Conservation (phyloP, 2,888 invertebrate species). For the Netelia inedita region DNA sequence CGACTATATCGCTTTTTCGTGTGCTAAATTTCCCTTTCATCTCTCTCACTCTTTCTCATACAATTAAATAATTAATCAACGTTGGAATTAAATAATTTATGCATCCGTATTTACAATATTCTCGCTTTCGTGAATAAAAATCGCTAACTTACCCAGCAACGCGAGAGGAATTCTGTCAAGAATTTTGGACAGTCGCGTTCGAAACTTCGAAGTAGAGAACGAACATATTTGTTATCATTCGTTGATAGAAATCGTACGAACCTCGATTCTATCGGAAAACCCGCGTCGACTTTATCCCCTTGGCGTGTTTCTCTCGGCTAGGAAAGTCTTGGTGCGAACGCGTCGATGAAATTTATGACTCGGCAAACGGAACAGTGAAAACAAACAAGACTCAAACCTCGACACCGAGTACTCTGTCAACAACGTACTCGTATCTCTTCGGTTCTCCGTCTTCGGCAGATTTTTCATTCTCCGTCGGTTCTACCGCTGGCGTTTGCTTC, state of each 20-base stretch:
- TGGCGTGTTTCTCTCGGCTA: neutral
- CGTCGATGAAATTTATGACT: constrained; percentile 5
- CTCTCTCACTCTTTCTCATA: constrained; percentile 31
- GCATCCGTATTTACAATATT: constrained; percentile 77
- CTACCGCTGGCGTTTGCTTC: constrained; percentile 52
- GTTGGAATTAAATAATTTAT: constrained; percentile 80
- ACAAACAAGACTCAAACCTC: constrained; percentile 88
- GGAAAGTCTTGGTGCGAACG: neutral
- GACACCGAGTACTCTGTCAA: constrained; percentile 93
- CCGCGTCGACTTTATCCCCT: neutral
- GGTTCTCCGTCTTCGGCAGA: constrained; percentile 81
- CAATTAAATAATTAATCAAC: constrained; percentile 72
- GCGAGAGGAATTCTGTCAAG: constrained; percentile 1
- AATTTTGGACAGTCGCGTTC: constrained; percentile 38
- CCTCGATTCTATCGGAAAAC: neutral
- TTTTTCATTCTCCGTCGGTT: constrained; percentile 56
- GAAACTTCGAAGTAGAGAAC: constrained; percentile 29
- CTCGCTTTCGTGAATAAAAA: constrained; percentile 44
- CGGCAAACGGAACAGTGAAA: constrained; percentile 13
- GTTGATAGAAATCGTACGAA: constrained; percentile 15
- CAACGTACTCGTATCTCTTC: constrained; percentile 92
- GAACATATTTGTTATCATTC: constrained; percentile 23
- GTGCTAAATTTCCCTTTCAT: constrained; percentile 33
- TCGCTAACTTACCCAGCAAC: constrained; percentile 19
- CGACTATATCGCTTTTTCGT: constrained; percentile 30